Evolutionary conservation across 2,888 invertebrate genomes (phyloP).

Genomic region (Tipula vernalis): DNA sequence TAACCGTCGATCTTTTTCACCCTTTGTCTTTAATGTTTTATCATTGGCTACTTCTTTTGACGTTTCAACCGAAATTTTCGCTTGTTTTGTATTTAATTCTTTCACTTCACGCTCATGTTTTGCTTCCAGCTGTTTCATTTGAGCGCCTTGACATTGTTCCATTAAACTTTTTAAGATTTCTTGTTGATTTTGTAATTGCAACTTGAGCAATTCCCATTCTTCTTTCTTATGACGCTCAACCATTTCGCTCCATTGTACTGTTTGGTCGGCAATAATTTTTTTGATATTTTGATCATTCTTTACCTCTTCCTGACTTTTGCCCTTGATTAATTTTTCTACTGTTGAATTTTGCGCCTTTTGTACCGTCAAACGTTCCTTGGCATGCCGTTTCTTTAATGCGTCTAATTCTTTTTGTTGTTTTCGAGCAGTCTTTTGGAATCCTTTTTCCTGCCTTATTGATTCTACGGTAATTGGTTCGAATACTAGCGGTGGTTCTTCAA

Average conservation of each 20-base stretch:
- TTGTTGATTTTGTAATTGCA: slow-evolving; percentile 75
- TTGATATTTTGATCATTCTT: slow-evolving; percentile 65
- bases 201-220: slow-evolving; percentile 68
- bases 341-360: slow-evolving; percentile 86
- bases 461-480: slow-evolving; percentile 88
- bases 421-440: slow-evolving; percentile 80
- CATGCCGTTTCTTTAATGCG: slow-evolving; percentile 78
- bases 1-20: slow-evolving; percentile 87
- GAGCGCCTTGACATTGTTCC: slow-evolving; percentile 66
- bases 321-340: slow-evolving; percentile 87
- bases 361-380: slow-evolving; percentile 79
- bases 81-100: slow-evolving; percentile 88
- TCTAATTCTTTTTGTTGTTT: slow-evolving; percentile 96
- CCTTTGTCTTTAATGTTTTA: slow-evolving; percentile 91
- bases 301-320: slow-evolving; percentile 78
- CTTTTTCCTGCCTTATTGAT: slow-evolving; percentile 75
- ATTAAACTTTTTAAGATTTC: slow-evolving; percentile 61
- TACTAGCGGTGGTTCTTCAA: slow-evolving; percentile 52
- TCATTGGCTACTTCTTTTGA: slow-evolving; percentile 92
- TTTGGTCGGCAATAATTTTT: slow-evolving; percentile 82
- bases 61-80: slow-evolving; percentile 93
- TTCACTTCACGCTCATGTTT: slow-evolving; percentile 91
- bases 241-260: slow-evolving; percentile 87
- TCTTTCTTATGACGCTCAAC: slow-evolving; percentile 70
- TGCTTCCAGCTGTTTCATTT: slow-evolving; percentile 79